Conservation (phyloP, 2,888 invertebrate species). For the Drosophila melanosoma region DNA sequence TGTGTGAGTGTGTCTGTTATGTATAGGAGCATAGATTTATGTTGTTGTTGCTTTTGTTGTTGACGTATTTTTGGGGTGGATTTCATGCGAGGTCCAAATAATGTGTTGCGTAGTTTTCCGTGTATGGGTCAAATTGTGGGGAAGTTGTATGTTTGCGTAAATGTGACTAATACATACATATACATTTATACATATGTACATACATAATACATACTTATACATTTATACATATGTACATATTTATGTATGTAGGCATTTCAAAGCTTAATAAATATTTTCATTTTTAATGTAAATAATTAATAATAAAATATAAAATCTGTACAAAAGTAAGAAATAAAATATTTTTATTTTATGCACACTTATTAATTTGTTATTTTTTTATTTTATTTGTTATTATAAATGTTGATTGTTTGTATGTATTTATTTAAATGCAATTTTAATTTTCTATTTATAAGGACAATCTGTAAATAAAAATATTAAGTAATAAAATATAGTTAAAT, state of each 20-base stretch:
- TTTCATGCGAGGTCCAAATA: slow-evolving; percentile 42
- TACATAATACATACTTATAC: not conserved
- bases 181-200: not conserved
- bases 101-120: slow-evolving; percentile 48
- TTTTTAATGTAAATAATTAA: not conserved
- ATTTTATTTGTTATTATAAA: too few relatives aligned
- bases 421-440: too few relatives aligned
- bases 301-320: too few relatives aligned
- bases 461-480: too few relatives aligned
- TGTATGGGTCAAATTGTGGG: slow-evolving; percentile 22
- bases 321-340: not conserved
- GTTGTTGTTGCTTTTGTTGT: slow-evolving; percentile 35
- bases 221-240: not conserved
- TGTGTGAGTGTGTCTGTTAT: slow-evolving; percentile 1
- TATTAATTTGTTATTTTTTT: not conserved
- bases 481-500: too few relatives aligned
- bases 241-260: not conserved
- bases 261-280: not conserved
- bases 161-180: not conserved
- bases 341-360: not conserved
- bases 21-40: slow-evolving; percentile 54
- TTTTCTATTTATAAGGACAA: too few relatives aligned
- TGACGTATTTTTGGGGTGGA: slow-evolving; percentile 61
- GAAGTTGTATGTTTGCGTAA: not conserved
- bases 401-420: too few relatives aligned